These are phyloP conservation scores for Larimichthys crocea DNA, from an alignment of 2,113 vertebrate species.

Conservation along the genomic window DNA sequence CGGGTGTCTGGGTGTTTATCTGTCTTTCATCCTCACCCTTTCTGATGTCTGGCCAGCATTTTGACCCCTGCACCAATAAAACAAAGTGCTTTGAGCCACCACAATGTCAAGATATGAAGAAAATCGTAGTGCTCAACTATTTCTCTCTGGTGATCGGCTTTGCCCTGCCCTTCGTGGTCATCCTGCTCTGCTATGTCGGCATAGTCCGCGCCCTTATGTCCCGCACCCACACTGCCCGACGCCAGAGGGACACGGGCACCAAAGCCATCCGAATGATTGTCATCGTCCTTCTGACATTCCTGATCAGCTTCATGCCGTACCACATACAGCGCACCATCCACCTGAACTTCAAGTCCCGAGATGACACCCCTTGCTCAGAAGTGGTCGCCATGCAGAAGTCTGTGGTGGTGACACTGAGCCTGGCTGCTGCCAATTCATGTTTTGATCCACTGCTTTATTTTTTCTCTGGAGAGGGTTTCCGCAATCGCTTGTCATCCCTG, in stretches of 20 bases:
- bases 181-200: slow-evolving; percentile 91
- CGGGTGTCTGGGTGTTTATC: slow-evolving; percentile 91
- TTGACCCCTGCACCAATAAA: slow-evolving; percentile 81
- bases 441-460: slow-evolving; percentile 97
- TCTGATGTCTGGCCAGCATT: slow-evolving; percentile 80
- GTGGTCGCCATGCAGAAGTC: slow-evolving; percentile 89
- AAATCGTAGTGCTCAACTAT: slow-evolving; percentile 86
- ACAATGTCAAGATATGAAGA: background rate
- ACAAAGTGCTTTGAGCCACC: slow-evolving; percentile 96
- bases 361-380: slow-evolving; percentile 74
- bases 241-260: slow-evolving; percentile 80
- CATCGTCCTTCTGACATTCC: slow-evolving; percentile 91
- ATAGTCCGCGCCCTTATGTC: slow-evolving; percentile 89
- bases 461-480: slow-evolving; percentile 94
- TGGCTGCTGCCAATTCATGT: slow-evolving; percentile 94
- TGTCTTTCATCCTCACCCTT: slow-evolving; percentile 89
- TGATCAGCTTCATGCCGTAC: slow-evolving; percentile 94
- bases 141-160: slow-evolving; percentile 90
- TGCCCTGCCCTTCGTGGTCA: slow-evolving; percentile 89
- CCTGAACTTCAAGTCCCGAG: slow-evolving; percentile 80
- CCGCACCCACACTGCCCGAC: slow-evolving; percentile 77
- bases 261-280: slow-evolving; percentile 95
- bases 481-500: slow-evolving; percentile 88
- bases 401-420: slow-evolving; percentile 91
- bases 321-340: slow-evolving; percentile 92